phyloP scores from a whole-genome alignment of 2,888 invertebrate species.

The Drosophila infuscata region DNA sequence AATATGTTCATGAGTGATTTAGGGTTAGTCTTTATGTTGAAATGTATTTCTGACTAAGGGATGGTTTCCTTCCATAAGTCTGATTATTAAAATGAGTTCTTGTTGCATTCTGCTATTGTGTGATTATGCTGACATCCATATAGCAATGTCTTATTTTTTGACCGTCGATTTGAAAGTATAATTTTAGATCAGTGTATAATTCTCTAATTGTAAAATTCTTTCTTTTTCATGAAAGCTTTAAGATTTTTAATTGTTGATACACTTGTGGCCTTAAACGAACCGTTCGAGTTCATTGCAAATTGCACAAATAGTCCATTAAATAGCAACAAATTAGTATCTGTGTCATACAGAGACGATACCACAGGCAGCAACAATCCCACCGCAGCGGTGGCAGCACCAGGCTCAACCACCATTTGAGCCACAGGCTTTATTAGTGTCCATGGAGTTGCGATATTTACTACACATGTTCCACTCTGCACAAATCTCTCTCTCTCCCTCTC shows the following conservation, averaged over 20 bases:
- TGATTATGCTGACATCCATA: neutral
- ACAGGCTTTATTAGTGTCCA: slow-evolving; percentile 32
- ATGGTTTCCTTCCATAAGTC: neutral
- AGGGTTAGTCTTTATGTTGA: neutral
- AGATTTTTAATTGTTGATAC: neutral
- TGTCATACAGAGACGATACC: slow-evolving; percentile 30
- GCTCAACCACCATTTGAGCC: slow-evolving; percentile 14
- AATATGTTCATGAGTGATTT: neutral
- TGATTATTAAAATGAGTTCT: neutral
- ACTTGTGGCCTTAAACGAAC: slow-evolving; percentile 25
- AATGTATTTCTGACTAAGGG: neutral
- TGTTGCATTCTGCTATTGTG: too few relatives aligned
- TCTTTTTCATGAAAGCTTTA: neutral
- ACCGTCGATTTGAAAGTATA: neutral
- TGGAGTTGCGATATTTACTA: slow-evolving; percentile 47
- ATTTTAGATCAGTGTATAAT: neutral
- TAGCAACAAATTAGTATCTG: slow-evolving; percentile 47
- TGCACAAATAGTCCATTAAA: slow-evolving; percentile 68
- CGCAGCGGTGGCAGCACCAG: neutral
- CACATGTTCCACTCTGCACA: slow-evolving; percentile 35
- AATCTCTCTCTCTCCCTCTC: neutral
- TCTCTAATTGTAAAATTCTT: neutral
- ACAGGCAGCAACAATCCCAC: slow-evolving; percentile 8
- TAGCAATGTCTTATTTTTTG: neutral
- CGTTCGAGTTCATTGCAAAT: slow-evolving; percentile 48